These are phyloP conservation scores for Grammomys surdaster DNA, from an alignment of 2,113 vertebrate genomes.

Conservation along the genomic window DNA sequence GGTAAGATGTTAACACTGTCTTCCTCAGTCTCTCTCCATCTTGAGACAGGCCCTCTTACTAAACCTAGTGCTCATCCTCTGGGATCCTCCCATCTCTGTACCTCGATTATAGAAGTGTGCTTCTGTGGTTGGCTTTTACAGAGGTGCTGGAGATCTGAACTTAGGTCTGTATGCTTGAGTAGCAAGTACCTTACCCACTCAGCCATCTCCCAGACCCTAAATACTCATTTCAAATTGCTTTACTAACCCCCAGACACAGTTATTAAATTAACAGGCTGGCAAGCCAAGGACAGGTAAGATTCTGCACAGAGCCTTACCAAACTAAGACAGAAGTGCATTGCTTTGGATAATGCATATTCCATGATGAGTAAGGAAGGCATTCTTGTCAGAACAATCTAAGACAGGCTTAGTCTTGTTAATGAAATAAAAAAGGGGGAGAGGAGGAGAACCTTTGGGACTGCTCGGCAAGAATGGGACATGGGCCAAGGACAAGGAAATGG, in stretches of 20 bases:
- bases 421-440: too few relatives aligned
- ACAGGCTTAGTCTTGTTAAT: too few relatives aligned
- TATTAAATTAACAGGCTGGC: too few relatives aligned
- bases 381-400: too few relatives aligned
- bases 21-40: not conserved
- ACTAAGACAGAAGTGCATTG: too few relatives aligned
- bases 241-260: not conserved
- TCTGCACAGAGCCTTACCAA: too few relatives aligned
- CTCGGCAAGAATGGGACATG: too few relatives aligned
- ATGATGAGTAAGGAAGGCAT: too few relatives aligned
- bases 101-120: not conserved
- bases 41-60: not conserved
- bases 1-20: not conserved
- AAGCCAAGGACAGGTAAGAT: too few relatives aligned
- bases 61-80: not conserved
- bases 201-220: not conserved
- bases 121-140: not conserved
- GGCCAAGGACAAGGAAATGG: too few relatives aligned
- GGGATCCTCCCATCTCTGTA: not conserved
- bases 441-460: too few relatives aligned
- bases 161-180: not conserved
- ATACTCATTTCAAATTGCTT: not conserved
- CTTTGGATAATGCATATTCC: too few relatives aligned
- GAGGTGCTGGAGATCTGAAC: not conserved
- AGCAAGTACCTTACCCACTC: not conserved